Evolutionary conservation across 2,888 invertebrate genomes (phyloP).

Genomic region (Anaspis maculata): DNA sequence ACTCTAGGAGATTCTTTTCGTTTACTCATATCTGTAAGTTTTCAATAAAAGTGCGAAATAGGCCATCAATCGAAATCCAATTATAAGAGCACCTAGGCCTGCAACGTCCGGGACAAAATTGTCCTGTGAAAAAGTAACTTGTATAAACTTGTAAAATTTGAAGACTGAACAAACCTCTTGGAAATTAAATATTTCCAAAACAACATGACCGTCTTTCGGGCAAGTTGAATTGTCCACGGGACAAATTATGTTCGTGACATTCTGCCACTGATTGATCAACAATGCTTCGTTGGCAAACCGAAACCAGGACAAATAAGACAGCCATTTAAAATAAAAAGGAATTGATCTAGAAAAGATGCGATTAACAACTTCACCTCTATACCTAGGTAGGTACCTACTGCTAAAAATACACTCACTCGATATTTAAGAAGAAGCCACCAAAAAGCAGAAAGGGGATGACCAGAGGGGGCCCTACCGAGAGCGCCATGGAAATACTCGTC

Average conservation of each 20-base stretch:
- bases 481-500: conserved; percentile 75
- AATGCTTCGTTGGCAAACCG: conserved; percentile 86
- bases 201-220: conserved; percentile 66
- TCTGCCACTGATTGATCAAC: conserved; percentile 81
- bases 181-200: conserved; percentile 72
- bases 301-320: conserved; percentile 87
- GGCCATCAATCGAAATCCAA: conserved; percentile 67
- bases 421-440: conserved; percentile 85
- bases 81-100: conserved; percentile 60
- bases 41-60: conserved; percentile 65
- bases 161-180: conserved; percentile 49
- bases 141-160: conserved; percentile 1
- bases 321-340: conserved; percentile 76
- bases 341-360: conserved; percentile 56
- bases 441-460: conserved; percentile 91
- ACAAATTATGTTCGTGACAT: conserved; percentile 69
- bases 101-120: conserved; percentile 63
- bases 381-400: too few species aligned
- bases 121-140: conserved; percentile 43
- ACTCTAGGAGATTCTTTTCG: too few species aligned
- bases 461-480: conserved; percentile 84
- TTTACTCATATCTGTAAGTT: conserved; percentile 41
- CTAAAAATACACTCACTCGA: not conserved
- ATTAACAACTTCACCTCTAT: not conserved
- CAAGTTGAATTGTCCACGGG: conserved; percentile 57